A percentile compares a stretch with the other conserved stretches of the same genome.
Evolutionary conservation across 2,797 vertebrate genomes (phyloP).

Genomic region (Danio jaintianensis): DNA sequence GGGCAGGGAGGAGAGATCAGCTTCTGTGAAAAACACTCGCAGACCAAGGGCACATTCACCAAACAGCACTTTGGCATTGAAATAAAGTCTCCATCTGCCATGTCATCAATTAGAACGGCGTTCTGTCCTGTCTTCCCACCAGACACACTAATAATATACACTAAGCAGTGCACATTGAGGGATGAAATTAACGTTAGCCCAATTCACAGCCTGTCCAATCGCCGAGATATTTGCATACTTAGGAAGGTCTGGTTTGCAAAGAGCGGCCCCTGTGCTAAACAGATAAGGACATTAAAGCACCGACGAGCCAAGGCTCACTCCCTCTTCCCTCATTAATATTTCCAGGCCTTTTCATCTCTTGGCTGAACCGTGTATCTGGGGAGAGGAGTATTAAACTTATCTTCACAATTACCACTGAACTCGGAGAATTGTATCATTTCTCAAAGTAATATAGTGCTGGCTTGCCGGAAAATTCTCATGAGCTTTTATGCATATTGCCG

Average conservation of each 20-base stretch:
- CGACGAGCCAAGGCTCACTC: constrained; percentile 54
- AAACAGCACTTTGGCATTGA: constrained; percentile 32
- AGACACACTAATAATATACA: constrained; percentile 59
- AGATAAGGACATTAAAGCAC: constrained; percentile 68
- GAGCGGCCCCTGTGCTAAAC: constrained; percentile 62
- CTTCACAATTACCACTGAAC: constrained; percentile 63
- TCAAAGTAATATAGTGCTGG: constrained; percentile 52
- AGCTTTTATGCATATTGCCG: constrained; percentile 43
- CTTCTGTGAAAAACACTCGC: not conserved
- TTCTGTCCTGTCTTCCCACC: constrained; percentile 49
- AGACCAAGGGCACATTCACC: constrained; percentile 20
- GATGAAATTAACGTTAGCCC: constrained; percentile 57
- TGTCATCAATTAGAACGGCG: constrained; percentile 55
- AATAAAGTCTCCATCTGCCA: constrained; percentile 40
- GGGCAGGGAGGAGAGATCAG: not conserved
- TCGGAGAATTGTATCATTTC: constrained; percentile 61
- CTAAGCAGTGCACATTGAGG: constrained; percentile 55
- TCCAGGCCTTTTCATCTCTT: constrained; percentile 55
- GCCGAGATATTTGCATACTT: constrained; percentile 56
- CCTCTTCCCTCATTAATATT: constrained; percentile 62
- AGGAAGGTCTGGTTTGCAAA: constrained; percentile 44
- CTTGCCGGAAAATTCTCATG: constrained; percentile 28
- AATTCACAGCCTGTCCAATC: constrained; percentile 55
- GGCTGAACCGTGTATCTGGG: constrained; percentile 53
- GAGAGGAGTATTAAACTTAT: constrained; percentile 62